These are phyloP conservation scores for Ceratotherium simum DNA, from an alignment of 2,113 vertebrate genomes.

Conservation along the genomic window DNA sequence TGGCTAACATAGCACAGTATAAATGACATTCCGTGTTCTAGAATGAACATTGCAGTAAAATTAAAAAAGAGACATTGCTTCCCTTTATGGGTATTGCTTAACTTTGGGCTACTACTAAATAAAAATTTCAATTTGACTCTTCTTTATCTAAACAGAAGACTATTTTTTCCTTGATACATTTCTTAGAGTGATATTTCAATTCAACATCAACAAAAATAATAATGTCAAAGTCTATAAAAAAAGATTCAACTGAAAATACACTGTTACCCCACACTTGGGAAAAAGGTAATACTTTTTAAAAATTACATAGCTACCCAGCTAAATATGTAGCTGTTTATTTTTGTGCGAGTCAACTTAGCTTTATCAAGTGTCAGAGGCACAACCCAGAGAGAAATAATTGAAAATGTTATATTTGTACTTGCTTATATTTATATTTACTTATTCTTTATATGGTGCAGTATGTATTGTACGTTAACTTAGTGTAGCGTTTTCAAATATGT, in stretches of 20 bases:
- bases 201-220: not conserved
- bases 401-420: not conserved
- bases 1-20: not conserved
- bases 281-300: not conserved
- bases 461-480: not conserved
- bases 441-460: not conserved
- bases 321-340: not conserved
- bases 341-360: not conserved
- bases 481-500: not conserved
- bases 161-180: not conserved
- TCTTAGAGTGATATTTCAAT: not conserved
- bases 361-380: not conserved
- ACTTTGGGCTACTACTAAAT: not conserved
- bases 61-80: not conserved
- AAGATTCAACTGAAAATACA: not conserved
- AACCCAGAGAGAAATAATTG: not conserved
- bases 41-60: not conserved
- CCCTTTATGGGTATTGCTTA: not conserved
- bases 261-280: not conserved
- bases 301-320: not conserved
- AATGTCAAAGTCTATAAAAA: not conserved
- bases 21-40: not conserved
- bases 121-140: not conserved
- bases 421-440: not conserved
- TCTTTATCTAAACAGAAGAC: not conserved